Base-by-base conservation (phyloP, 2,888 invertebrate genomes). In the Eupithecia pulchellata region DNA sequence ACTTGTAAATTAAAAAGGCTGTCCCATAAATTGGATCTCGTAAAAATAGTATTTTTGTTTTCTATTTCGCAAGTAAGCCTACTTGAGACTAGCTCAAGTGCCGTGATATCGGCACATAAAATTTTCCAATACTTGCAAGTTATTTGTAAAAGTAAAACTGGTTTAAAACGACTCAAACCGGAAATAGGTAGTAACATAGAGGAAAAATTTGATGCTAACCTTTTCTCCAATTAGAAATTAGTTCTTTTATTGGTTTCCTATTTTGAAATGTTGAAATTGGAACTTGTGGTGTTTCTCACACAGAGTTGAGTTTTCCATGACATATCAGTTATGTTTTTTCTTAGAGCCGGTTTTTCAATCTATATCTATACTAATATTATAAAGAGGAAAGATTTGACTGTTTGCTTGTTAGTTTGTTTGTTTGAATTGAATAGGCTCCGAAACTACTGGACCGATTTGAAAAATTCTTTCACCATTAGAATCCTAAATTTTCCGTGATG, bases 11-110 rank as follows among this genome's bases (percentile, higher is more conserved):
- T 8, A 58, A 58, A n/a, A 60, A 32, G 30, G 11, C n/a, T 14
- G 27, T 30, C 60, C n/a, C 17, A 32, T 34, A 32, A 60, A n/a
- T 14, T 32, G 0, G n/a, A 60, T 25, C 11, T 61, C 61, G 61
- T 61, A 61, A 61, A 61, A 36, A 29, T 29, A 57, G 29, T 61
- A 61, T 61, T 34, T 61, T 34, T 61, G 34, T 34, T 36, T 61
- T 61, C 61, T 61, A 61, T 61, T 61, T 61, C 32, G 13, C 13
- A 25, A 4, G 34, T 61, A 61, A 61, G 61, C 61, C 61, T 61
- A 34, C 61, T 61, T 61, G 61, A 34, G 32, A 32, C 57, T 32
- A 20, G 61, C 20, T 34, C 34, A 8, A 32, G 61, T 32, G 63
- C 29, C 42, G 29, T 30, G 29, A 14, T 25, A 61, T 34, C 34